Evolutionary conservation across 2,888 invertebrate species (phyloP).

Genomic region (Trichacis sp.): DNA sequence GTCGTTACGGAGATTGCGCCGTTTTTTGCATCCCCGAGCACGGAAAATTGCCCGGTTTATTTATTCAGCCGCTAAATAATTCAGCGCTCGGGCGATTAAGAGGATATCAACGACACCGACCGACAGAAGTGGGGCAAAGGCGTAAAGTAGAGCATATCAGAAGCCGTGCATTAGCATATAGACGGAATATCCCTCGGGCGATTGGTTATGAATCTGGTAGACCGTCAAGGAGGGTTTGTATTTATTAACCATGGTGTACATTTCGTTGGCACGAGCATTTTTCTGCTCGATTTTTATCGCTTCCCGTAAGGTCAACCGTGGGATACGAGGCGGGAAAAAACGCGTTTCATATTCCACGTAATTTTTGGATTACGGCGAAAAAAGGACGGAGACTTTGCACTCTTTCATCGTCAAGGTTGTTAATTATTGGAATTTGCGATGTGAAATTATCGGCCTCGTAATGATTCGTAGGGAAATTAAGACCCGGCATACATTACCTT

Average conservation of each 20-base stretch:
- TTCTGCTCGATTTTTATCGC: conserved; percentile 33
- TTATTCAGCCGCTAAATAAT: conserved; percentile 43
- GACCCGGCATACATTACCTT: neutral
- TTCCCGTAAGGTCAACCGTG: neutral
- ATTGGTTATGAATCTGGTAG: conserved; percentile 51
- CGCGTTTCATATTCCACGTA: neutral
- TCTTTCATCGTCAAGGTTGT: neutral
- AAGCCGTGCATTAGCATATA: conserved; percentile 67
- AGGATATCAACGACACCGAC: conserved; percentile 42
- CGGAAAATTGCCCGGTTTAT: conserved; percentile 33
- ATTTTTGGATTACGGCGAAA: neutral
- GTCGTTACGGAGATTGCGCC: conserved; percentile 8
- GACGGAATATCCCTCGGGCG: conserved; percentile 60
- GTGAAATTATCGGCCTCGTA: neutral
- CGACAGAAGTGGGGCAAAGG: conserved; percentile 46
- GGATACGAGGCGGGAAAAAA: neutral
- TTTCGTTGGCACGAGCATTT: conserved; percentile 53
- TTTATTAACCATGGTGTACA: conserved; percentile 62
- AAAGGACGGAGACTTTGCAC: neutral
- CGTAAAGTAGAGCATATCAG: conserved; percentile 59
- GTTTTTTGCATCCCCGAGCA: conserved; percentile 6
- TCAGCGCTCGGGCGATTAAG: conserved; percentile 41
- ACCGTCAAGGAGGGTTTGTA: conserved; percentile 52
- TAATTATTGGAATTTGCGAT: neutral
- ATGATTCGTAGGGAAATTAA: neutral